A percentile compares a stretch with the other conserved stretches of the same genome.
Evolutionary conservation across 2,888 invertebrate species (phyloP).

Genomic region (Herminia tarsipennalis): DNA sequence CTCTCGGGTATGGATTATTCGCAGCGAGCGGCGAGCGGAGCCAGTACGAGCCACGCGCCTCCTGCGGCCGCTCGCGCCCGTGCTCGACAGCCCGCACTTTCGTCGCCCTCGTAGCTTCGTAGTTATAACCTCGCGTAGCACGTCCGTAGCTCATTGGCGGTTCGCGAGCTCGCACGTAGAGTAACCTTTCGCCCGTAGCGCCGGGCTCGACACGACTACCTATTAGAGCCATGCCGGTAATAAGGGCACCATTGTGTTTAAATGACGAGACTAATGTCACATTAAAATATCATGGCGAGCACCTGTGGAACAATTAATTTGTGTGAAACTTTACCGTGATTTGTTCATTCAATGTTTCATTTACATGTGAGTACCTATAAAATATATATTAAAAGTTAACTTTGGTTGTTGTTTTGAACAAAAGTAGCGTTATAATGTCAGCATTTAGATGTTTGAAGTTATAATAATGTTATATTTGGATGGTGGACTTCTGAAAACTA

Average conservation of each 20-base stretch:
- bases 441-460: too few species aligned
- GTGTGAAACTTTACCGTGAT: conserved; percentile 62
- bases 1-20: conserved; percentile 83
- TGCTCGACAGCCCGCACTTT: conserved; percentile 28
- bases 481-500: too few species aligned
- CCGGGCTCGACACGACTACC: conserved; percentile 49
- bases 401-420: not conserved
- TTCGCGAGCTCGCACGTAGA: conserved; percentile 52
- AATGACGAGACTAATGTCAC: conserved; percentile 67
- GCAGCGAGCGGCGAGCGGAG: conserved; percentile 68
- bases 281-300: conserved; percentile 67
- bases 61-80: conserved; percentile 62
- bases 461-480: too few species aligned
- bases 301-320: conserved; percentile 71
- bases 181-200: conserved; percentile 53
- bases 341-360: conserved; percentile 49
- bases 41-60: conserved; percentile 79
- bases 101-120: conserved; percentile 47
- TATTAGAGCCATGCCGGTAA: conserved; percentile 71
- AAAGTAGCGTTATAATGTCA: too few species aligned
- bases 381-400: conserved; percentile 10
- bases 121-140: conserved; percentile 40
- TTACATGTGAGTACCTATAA: conserved; percentile 51
- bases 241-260: conserved; percentile 63
- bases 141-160: conserved; percentile 52